These are phyloP conservation scores for Sitta carolinensis DNA, from an alignment of 2,797 vertebrate species.

Conservation along the genomic window DNA sequence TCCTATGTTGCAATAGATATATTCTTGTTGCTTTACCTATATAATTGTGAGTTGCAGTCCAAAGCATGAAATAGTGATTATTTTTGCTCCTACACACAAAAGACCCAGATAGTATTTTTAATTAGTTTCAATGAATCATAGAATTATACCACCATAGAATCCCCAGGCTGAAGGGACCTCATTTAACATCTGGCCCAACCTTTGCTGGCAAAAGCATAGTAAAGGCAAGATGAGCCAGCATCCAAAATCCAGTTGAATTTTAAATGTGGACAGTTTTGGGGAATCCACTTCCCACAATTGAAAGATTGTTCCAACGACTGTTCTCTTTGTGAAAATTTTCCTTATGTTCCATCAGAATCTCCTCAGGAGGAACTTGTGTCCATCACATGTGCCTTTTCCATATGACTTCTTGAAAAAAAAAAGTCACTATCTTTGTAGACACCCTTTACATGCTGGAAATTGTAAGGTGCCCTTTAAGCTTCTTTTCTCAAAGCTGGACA, in stretches of 20 bases:
- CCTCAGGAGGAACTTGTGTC: not conserved
- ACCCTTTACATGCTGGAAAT: not conserved
- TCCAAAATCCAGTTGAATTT: not conserved
- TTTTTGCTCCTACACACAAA: not conserved
- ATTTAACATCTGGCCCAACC: not conserved
- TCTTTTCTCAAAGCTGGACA: not conserved
- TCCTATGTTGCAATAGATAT: not conserved
- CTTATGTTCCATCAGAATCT: not conserved
- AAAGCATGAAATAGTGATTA: not conserved
- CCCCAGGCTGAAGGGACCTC: not conserved
- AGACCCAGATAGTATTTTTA: not conserved
- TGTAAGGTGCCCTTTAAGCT: not conserved
- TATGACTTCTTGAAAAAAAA: not conserved
- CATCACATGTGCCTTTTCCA: rapidly evolving
- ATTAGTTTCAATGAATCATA: not conserved
- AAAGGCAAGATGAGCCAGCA: not conserved
- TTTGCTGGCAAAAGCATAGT: not conserved
- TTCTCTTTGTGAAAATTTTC: not conserved
- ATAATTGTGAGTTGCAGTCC: not conserved
- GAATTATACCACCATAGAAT: not conserved
- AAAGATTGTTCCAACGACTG: not conserved
- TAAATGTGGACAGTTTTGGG: not conserved
- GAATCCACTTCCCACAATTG: not conserved
- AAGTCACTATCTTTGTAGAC: not conserved
- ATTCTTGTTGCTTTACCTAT: not conserved